Percentiles rank a stretch among this genome's conserved stretches.
Conservation (phyloP, 23 tunicate genomes). For the Halocynthia roretzi region DNA sequence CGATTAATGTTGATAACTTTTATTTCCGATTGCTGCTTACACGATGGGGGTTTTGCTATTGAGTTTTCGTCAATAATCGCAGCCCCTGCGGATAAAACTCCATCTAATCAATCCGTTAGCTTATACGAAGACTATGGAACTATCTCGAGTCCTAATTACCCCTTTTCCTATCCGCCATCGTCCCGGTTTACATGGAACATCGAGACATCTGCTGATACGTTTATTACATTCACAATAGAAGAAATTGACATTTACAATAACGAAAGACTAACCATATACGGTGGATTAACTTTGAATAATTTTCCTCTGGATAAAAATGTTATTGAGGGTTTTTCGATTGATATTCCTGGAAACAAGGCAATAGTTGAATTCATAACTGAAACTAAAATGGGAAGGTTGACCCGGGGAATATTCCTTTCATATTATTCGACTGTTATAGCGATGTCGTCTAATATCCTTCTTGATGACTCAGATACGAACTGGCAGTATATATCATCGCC, state of each 20-base stretch:
- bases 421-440: background rate
- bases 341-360: background rate
- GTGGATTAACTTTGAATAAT: background rate
- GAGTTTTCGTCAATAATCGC: background rate
- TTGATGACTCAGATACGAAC: background rate
- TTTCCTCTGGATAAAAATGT: background rate
- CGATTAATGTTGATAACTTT: background rate
- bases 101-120: background rate
- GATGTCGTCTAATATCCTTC: background rate
- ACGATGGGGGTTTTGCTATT: conserved; percentile 16
- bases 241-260: background rate
- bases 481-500: conserved; percentile 9
- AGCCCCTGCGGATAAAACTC: background rate
- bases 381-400: background rate
- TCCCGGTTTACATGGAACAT: background rate
- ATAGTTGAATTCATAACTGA: background rate
- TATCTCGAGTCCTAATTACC: conserved; percentile 1
- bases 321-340: background rate
- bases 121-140: background rate
- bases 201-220: background rate
- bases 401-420: background rate
- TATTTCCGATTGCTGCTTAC: background rate
- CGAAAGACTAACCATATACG: background rate
- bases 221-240: background rate
- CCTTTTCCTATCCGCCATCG: conserved; percentile 7